Base-by-base conservation (phyloP, 2,113 vertebrate genomes). In the Ammospiza nelsoni region DNA sequence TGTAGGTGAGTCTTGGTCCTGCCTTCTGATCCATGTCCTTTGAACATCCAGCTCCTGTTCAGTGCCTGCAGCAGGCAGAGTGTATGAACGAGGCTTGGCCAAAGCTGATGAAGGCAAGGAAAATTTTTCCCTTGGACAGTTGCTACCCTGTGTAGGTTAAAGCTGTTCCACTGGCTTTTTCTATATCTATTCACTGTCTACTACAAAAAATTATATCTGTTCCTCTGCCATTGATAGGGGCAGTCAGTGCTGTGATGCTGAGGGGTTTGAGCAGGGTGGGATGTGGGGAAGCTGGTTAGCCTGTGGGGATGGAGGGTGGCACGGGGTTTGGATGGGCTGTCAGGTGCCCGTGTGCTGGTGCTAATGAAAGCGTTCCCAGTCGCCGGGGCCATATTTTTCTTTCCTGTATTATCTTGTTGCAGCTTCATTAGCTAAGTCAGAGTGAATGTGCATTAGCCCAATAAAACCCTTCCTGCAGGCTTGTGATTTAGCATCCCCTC, bases 401-500 rank as follows among this genome's bases (percentile, higher is more conserved):
- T 91, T 84, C 92, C 93, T 85, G 81, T 94, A 41, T 96, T 96
- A 95, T 96, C 91, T 97, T 48, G 65, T 95, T 97, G 95, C 89
- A 96, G 96, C 94, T 96, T 87, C 96, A 92, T 97, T 93, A 90
- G 85, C 93, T 94, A 96, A 96, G 92, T 97, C 94, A 84, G 61
- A 87, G 79, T 85, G 80, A 96, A 51, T 72, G 89, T 78, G 59
- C 75, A 92, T 96, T 94, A 93, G 81, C 94, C 95, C 94, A 96
- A 79, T 94, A 93, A 95, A 97, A 97, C 84, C 88, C 93, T 92
- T 93, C 84, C 93, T 74, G 80, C 92, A 73, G 84, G 89, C 84
- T 57, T 31, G 28, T 89, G 94, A 90, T 95, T 95, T 95, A 95
- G 91, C 74, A 65, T 94, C 82, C 41, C 68, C 37, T 94, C 76